Conservation (phyloP, 2,113 vertebrate species). For the Pogonocichla stellata region DNA sequence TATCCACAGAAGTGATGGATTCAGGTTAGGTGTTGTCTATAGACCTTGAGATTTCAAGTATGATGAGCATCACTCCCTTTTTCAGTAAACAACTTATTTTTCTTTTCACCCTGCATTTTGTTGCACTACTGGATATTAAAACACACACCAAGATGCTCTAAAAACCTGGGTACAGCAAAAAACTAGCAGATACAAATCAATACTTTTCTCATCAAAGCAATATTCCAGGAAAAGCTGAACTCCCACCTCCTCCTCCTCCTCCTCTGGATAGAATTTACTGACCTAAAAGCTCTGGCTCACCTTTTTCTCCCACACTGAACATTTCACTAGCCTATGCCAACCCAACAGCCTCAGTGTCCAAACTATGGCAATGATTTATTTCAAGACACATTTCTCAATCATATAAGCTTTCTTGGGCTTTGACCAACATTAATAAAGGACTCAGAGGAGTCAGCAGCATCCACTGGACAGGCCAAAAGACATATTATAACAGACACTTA, state of each 20-base stretch:
- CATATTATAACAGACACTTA: background rate
- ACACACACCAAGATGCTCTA: background rate
- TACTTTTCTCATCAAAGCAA: background rate
- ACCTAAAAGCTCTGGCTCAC: background rate
- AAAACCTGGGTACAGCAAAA: background rate
- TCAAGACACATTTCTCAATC: background rate
- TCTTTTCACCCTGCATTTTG: background rate
- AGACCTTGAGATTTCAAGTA: background rate
- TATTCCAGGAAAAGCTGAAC: background rate
- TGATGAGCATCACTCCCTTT: background rate
- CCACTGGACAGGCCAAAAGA: background rate
- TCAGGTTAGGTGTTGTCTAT: background rate
- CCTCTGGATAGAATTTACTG: background rate
- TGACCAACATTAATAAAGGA: background rate
- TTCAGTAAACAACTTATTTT: background rate
- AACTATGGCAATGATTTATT: background rate
- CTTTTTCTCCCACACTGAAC: background rate
- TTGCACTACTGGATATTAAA: background rate
- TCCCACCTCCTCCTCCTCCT: background rate
- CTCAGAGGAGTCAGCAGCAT: background rate
- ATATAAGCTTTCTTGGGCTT: background rate
- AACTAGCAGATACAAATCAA: background rate
- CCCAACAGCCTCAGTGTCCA: background rate
- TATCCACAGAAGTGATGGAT: background rate
- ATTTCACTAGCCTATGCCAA: background rate